Evolutionary conservation across 2,797 vertebrate species (phyloP), one percentile per base, ranked within the genome.

Genomic region (Ptychobarbus kaznakovi): DNA sequence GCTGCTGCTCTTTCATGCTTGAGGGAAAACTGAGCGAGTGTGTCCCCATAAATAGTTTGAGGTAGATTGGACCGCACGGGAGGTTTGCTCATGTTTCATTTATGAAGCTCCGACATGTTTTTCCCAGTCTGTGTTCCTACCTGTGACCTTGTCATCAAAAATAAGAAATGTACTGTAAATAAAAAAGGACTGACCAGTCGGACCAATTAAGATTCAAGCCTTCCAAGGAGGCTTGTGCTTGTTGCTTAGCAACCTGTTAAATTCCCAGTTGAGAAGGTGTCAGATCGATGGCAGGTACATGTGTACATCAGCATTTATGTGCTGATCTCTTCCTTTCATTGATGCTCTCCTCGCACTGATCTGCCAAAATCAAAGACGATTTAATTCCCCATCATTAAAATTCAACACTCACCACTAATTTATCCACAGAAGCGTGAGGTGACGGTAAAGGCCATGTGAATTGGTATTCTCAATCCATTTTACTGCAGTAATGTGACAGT

Each of bases 201-300:
- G 78, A 83, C 75, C 72, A 89, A 89, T 92, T 90, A 89, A 76
- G 68, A 89, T 86, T 90, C 83, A 87, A 88, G 75, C 82, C 86
- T 88, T 86, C 73, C 82, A 90, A 86, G 73, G 46, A 53, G 68
- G 66, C 35, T 84, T 88, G 89, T 13, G 89, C 86, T 82, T 92
- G 93, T 94, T 94, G 92, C 93, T 91, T 89, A 88, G 93, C 93
- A 93, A 93, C 93, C 86, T 42, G 86, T 89, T 91, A 88, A 80
- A 91, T 90, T 92, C 87, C 82, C 53, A 85, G 82, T 77, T 84
- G 85, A 85, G 86, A 82, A 87, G 83, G 84, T 86, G 88, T 88
- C 70, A 74, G 15, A 78, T 61, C 76, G 79, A 46, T 81, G 90
- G 86, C 86, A 84, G 90, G 90, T 86, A 84, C 85, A 88, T 25